These are phyloP conservation scores for Clivina fossor DNA, from an alignment of 2,888 invertebrate species.

Conservation along the genomic window DNA sequence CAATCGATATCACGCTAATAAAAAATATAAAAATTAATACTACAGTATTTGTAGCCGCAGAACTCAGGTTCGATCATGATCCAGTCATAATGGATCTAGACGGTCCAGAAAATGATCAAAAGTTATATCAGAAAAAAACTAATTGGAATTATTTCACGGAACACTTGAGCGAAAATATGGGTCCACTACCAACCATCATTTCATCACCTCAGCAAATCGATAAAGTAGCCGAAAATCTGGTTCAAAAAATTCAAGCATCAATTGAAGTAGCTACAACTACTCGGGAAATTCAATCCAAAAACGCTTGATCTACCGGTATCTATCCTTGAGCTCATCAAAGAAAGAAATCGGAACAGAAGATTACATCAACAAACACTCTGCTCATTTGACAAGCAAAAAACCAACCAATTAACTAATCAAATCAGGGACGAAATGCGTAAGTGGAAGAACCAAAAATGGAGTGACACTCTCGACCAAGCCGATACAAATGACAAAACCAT, in stretches of 20 bases:
- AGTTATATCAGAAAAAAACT: neutral
- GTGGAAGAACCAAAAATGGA: too few relatives aligned
- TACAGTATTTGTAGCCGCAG: neutral
- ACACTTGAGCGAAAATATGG: too few relatives aligned
- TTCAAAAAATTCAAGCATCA: too few relatives aligned
- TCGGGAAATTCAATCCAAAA: too few relatives aligned
- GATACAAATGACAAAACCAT: too few relatives aligned
- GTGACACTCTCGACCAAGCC: too few relatives aligned
- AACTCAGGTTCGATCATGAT: neutral
- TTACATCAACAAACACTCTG: neutral
- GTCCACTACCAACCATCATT: too few relatives aligned
- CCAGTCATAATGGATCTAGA: conserved; percentile 5
- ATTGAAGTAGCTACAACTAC: too few relatives aligned
- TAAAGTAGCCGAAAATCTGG: too few relatives aligned
- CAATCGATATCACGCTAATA: neutral
- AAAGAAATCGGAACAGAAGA: conserved; percentile 4
- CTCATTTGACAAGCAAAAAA: neutral
- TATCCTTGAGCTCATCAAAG: neutral
- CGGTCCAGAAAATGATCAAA: neutral
- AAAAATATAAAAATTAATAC: neutral
- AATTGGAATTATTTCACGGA: neutral
- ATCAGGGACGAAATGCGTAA: too few relatives aligned
- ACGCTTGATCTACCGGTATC: neutral
- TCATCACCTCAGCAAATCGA: too few relatives aligned
- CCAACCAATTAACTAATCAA: neutral